phyloP scores from a whole-genome alignment of 2,113 vertebrate species.

The Psittacus erithacus region DNA sequence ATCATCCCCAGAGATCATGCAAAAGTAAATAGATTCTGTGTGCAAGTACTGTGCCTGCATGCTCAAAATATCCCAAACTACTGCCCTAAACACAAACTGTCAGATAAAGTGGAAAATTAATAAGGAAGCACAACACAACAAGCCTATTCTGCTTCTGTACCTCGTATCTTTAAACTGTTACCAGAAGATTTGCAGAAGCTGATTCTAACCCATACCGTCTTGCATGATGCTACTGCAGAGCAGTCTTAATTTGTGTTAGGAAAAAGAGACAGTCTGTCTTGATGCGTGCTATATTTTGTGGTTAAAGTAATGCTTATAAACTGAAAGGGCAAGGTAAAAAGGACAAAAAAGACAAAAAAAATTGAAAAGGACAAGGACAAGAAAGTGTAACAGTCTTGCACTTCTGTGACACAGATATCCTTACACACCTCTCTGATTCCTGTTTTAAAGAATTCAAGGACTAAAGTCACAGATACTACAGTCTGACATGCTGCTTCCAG shows the following conservation, averaged over 20 bases:
- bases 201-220: background rate
- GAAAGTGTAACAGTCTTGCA: background rate
- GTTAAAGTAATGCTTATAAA: background rate
- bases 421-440: background rate
- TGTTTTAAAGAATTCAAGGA: background rate
- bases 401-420: background rate
- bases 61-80: background rate
- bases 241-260: background rate
- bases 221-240: background rate
- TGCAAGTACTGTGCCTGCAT: background rate
- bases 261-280: background rate
- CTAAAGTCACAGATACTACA: background rate
- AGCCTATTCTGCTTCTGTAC: background rate
- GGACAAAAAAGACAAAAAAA: background rate
- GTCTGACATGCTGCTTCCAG: background rate
- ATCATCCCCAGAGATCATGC: background rate
- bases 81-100: background rate
- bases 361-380: background rate
- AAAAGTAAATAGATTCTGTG: background rate
- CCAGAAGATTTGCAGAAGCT: background rate
- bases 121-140: background rate
- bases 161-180: background rate
- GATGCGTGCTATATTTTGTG: background rate
- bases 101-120: background rate
- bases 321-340: background rate